Evolutionary conservation across 2,113 vertebrate genomes (phyloP).

Genomic region (Rhagologus leucostigma): DNA sequence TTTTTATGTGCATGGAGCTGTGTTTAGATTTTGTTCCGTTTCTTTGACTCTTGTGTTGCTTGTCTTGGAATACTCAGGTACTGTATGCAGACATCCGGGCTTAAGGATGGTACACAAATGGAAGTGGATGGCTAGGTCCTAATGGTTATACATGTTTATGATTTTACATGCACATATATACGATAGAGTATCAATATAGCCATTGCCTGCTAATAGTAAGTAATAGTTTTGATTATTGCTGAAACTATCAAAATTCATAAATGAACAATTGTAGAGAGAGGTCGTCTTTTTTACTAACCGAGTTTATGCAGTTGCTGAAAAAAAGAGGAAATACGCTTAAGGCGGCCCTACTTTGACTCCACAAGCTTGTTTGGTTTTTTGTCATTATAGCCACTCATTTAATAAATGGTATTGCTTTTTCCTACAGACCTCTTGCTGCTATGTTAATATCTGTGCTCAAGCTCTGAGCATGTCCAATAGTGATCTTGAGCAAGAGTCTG

Average conservation of each 20-base stretch:
- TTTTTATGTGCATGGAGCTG: neutral
- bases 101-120: neutral
- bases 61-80: neutral
- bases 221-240: neutral
- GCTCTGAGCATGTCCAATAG: neutral
- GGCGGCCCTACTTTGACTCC: neutral
- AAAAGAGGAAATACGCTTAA: neutral
- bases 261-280: neutral
- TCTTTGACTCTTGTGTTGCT: neutral
- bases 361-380: neutral
- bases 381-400: neutral
- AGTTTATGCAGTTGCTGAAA: neutral
- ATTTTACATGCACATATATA: neutral
- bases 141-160: neutral
- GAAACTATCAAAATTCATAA: neutral
- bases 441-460: neutral
- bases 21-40: neutral
- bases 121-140: neutral
- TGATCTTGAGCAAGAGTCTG: neutral
- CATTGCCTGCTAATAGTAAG: neutral
- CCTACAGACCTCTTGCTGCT: slow-evolving; percentile 12
- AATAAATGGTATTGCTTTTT: neutral
- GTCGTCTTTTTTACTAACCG: neutral
- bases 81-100: neutral
- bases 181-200: neutral